Evolutionary conservation across 2,888 invertebrate genomes (phyloP), one percentile per base, ranked within the genome.

Genomic region (Minunthozetes semirufus): DNA sequence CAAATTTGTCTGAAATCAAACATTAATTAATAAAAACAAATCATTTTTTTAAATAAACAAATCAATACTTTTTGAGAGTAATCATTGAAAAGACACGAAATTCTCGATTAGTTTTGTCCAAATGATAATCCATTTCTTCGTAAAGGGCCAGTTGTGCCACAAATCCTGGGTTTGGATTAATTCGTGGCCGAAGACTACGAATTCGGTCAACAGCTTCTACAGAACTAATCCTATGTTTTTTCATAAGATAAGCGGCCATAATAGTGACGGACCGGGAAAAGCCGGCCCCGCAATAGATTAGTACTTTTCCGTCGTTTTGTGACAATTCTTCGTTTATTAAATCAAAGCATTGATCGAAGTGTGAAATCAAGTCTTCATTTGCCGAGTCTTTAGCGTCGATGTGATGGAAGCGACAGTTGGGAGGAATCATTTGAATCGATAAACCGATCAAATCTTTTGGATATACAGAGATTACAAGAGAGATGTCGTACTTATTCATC

Each of bases 351-450:
- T 29, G n/a, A 38, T 66, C 66, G 11, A 66, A 66, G 19, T 38
- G 17, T 38, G 66, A 66, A 38, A 66, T 66, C 38, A 66, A n/a
- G 38, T 66, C 66, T 38, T 66, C 66, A n/a, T 66, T 11, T 38
- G 38, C 0, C 1, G n/a, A 9, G 38, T 66, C 66, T 15, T 38
- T 66, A 19, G 38, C 66, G 17, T 66, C 66, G 38, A 66, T 38
- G 33, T 38, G 17, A 66, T 38, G 38, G 29, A 66, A 66, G 15
- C 66, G 66, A 38, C 33, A 38, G 6, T 66, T 15, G 8, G 22
- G 38, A 8, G 66, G 66, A 11, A 33, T 33, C n/a, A 66, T 2
- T 17, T 66, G 38, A 38, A 38, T 1, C 38, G 29, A 38, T 1
- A 59, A 27, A 27, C 29, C 59, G 9, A 27, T 66, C 38, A 19